Evolutionary conservation across 2,113 vertebrate species (phyloP).

Genomic region (Ploceus nigricollis): DNA sequence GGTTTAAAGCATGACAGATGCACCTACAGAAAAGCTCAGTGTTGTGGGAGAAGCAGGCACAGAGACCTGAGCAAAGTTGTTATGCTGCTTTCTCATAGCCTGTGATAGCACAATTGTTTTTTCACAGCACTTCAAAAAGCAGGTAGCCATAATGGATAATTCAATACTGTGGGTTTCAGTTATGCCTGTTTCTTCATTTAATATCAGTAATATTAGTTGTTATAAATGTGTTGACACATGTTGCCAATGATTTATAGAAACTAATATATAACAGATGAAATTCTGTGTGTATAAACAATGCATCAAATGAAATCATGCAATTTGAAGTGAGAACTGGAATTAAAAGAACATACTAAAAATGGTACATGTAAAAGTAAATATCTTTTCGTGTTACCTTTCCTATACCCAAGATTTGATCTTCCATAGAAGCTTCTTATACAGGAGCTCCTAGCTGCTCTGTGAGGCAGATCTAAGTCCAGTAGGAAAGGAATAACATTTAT

Average conservation of each 20-base stretch:
- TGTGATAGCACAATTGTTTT: neutral
- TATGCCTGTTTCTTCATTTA: neutral
- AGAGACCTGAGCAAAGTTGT: neutral
- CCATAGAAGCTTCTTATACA: neutral
- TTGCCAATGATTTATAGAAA: neutral
- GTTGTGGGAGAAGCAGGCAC: neutral
- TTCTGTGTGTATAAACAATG: neutral
- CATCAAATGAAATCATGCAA: neutral
- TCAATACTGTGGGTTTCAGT: neutral
- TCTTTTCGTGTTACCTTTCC: neutral
- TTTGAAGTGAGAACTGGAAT: neutral
- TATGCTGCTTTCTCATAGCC: neutral
- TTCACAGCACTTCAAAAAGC: neutral
- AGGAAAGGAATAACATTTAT: neutral
- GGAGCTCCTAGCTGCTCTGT: neutral
- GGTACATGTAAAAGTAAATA: neutral
- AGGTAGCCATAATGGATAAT: neutral
- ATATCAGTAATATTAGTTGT: neutral
- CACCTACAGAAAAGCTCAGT: neutral
- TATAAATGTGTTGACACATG: neutral
- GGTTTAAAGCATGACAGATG: neutral
- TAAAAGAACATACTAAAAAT: neutral
- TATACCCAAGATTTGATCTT: neutral
- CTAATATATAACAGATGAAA: neutral
- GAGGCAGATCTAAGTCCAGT: neutral